Evolutionary conservation across 2,113 vertebrate species (phyloP).

Genomic region (Gymnocephalus cernua): DNA sequence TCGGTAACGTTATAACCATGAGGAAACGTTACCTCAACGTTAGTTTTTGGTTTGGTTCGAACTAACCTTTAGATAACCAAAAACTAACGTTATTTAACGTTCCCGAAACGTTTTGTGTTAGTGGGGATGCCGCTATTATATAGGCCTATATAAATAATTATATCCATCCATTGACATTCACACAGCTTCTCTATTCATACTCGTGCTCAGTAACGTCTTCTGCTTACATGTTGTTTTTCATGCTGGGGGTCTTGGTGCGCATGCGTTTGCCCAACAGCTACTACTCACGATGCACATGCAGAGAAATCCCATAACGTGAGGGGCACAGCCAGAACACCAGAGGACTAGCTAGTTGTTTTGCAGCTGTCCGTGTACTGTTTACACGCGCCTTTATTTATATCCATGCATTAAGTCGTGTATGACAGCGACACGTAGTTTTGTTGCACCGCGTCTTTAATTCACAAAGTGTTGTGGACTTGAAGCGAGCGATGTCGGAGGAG

Average conservation of each 20-base stretch:
- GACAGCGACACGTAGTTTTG: constrained; percentile 18
- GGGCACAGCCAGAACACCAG: constrained; percentile 56
- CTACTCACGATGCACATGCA: constrained; percentile 70
- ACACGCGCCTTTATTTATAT: constrained; percentile 8
- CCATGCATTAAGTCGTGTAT: constrained; percentile 12
- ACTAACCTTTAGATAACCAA: too few relatives aligned
- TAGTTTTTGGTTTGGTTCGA: too few relatives aligned
- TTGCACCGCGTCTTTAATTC: neutral
- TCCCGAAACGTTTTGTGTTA: too few relatives aligned
- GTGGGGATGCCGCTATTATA: too few relatives aligned
- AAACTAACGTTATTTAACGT: too few relatives aligned
- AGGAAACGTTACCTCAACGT: too few relatives aligned
- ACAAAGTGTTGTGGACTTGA: constrained; percentile 28
- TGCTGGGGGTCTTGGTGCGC: constrained; percentile 77
- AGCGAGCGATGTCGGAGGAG: constrained; percentile 71
- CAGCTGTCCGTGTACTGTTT: constrained; percentile 34
- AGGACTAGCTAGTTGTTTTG: constrained; percentile 53
- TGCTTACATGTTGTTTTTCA: constrained; percentile 71
- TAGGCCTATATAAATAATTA: neutral
- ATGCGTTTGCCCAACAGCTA: constrained; percentile 79
- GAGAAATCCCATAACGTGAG: constrained; percentile 65
- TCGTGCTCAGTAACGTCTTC: constrained; percentile 13
- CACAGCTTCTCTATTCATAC: too few relatives aligned
- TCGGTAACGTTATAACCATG: too few relatives aligned
- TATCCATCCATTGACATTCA: neutral